A percentile compares a stretch with the other conserved stretches of the same genome.
These are phyloP conservation scores for Drosophila triauraria DNA, from an alignment of 1,140 invertebrate genomes.

Conservation along the genomic window DNA sequence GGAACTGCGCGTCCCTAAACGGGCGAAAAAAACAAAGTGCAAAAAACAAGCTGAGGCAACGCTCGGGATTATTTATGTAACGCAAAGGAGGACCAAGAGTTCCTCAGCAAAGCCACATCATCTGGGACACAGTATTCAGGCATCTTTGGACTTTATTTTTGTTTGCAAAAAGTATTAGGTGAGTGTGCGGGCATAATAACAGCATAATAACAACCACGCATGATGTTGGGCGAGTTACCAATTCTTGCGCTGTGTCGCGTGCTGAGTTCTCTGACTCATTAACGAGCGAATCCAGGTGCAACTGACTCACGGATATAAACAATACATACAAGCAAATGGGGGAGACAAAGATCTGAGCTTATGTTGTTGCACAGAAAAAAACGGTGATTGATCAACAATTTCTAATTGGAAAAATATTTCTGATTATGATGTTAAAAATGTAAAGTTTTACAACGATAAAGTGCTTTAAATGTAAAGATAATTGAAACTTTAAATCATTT, in stretches of 20 bases:
- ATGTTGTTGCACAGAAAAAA: conserved; percentile 7
- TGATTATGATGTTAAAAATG: not conserved
- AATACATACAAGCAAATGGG: conserved; percentile 2
- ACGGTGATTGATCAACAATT: not conserved
- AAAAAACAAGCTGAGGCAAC: conserved; percentile 2
- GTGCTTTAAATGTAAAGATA: too few relatives aligned
- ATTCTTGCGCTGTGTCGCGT: conserved; percentile 21
- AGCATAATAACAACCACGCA: conserved; percentile 7
- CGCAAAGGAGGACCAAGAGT: conserved; percentile 3
- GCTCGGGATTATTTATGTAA: conserved; percentile 31
- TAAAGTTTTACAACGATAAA: too few relatives aligned
- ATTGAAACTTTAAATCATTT: too few relatives aligned
- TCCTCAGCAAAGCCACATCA: conserved; percentile 2
- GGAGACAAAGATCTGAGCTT: not conserved
- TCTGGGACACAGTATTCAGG: conserved; percentile 19
- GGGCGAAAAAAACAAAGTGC: conserved; percentile 13
- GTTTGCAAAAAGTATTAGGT: conserved; percentile 42
- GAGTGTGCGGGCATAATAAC: conserved; percentile 17
- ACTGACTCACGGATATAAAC: conserved; percentile 24
- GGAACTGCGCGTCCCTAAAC: conserved; percentile 25
- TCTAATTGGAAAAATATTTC: not conserved
- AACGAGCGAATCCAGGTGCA: conserved; percentile 27
- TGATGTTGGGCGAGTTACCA: not conserved
- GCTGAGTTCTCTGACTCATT: conserved; percentile 44
- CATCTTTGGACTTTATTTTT: not conserved